Conservation (phyloP, 2,113 vertebrate species). For the Callaeas wilsoni region DNA sequence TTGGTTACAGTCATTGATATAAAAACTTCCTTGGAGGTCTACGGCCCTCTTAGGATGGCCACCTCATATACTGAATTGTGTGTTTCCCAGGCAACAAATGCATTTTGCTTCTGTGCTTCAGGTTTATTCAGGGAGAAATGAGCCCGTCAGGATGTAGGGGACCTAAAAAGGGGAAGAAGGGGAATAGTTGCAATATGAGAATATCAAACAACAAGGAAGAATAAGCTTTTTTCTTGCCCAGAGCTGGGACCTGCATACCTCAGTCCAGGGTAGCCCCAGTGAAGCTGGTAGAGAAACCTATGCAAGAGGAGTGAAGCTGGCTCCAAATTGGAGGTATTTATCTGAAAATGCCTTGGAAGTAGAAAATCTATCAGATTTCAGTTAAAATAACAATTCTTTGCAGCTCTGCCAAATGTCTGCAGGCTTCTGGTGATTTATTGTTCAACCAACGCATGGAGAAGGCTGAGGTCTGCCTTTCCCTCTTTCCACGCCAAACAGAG, state of each 20-base stretch:
- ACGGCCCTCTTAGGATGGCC: constrained; percentile 30
- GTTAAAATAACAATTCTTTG: constrained; percentile 58
- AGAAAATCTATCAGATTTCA: constrained; percentile 58
- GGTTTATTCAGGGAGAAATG: constrained; percentile 51
- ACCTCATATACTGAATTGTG: not conserved
- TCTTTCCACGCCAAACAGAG: constrained; percentile 22
- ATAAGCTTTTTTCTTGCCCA: not conserved
- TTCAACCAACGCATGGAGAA: not conserved
- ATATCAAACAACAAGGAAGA: not conserved
- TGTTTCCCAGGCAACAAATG: constrained; percentile 61
- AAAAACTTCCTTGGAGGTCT: constrained; percentile 63
- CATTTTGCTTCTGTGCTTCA: constrained; percentile 47
- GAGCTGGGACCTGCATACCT: not conserved
- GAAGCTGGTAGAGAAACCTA: not conserved
- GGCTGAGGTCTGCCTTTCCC: constrained; percentile 2
- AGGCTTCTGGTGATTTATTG: constrained; percentile 55
- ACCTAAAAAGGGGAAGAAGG: constrained; percentile 45
- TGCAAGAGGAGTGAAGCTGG: not conserved
- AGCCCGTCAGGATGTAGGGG: constrained; percentile 7
- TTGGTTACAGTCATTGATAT: constrained; percentile 3
- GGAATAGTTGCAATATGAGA: constrained; percentile 14
- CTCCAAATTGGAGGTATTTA: constrained; percentile 14
- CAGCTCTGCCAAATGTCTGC: constrained; percentile 47
- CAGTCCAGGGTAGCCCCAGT: not conserved
- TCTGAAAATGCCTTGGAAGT: constrained; percentile 44